Base-by-base conservation (phyloP, 1,140 invertebrate species). In the Zaprionus ghesquierei region DNA sequence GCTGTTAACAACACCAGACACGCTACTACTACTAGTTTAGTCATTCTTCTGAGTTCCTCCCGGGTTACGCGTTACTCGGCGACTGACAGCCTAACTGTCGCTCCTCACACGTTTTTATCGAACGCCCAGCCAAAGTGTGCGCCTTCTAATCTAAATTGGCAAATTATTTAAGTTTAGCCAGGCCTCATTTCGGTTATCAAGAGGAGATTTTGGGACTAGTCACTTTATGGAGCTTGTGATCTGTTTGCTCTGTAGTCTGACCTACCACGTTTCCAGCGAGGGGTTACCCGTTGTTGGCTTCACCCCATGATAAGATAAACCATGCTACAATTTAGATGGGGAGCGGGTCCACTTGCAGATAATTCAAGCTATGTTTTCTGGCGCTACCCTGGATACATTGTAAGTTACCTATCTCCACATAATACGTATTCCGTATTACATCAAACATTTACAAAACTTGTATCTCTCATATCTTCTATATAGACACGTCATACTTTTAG, bases 161-260 rank as follows among this genome's bases (percentile, higher is more conserved):
- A 59, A 56, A 44, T 71, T 53, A 59, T 12, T 8, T 6, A 8
- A 5, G 18, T 58, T 53, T 44, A 53, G 31, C 6, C 50, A 54
- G 35, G 35, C n/a, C 35, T 29, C 56, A 69, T 55, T 73, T 72
- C 27, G 49, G 10, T 60, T 72, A 72, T 72, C 49, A 54, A 10
- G 27, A 29, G 29, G 41, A 58, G 65, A 71, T 58, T 70, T 66
- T 23, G 53, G 69, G 15, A 56, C 41, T 65, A 41, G n/a, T 12
- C n/a, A 35, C 12, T 56, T 66, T 59, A 66, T 49, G 49, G 13
- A n/a, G 18, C 41, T 22, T 6, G 15, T 18, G 33, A 54, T 49
- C 29, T 51, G 13, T 51, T 62, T 60, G 25, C 15, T 56, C 44
- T 27, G 9, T 20, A 9, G 13, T 53, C 38, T 69, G 59, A n/a